Percentiles rank a stretch among this genome's conserved stretches.
Evolutionary conservation across 2,888 invertebrate genomes (phyloP).

Genomic region (Rugalucina vietnamica): DNA sequence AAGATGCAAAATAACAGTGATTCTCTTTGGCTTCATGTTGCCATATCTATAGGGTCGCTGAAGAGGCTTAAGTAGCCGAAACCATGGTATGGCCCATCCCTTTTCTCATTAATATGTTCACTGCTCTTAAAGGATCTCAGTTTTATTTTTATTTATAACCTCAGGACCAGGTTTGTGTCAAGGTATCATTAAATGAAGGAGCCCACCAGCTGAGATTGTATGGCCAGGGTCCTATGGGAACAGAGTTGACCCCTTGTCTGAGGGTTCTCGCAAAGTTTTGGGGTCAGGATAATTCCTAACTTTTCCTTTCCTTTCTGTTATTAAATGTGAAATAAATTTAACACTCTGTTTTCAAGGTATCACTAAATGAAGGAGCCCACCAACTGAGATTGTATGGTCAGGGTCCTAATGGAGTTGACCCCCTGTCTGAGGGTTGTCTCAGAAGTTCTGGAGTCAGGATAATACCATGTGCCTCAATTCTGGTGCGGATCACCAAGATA

Average conservation of each 20-base stretch:
- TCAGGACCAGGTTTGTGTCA: too few species aligned
- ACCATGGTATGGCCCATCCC: too few species aligned
- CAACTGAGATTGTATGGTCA: conserved; percentile 79
- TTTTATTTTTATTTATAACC: too few species aligned
- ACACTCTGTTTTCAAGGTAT: conserved; percentile 77
- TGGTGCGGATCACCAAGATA: conserved; percentile 80
- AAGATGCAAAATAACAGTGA: too few species aligned
- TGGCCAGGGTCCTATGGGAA: conserved; percentile 79
- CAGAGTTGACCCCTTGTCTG: conserved; percentile 79
- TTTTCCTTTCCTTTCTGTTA: conserved; percentile 80
- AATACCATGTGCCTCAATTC: conserved; percentile 81
- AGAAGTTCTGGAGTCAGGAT: conserved; percentile 71
- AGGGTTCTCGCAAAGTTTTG: conserved; percentile 71
- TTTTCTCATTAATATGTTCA: too few species aligned
- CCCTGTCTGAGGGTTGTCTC: conserved; percentile 76
- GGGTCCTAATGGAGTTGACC: conserved; percentile 81
- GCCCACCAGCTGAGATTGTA: conserved; percentile 81
- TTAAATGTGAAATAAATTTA: too few species aligned
- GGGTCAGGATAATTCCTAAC: conserved; percentile 78
- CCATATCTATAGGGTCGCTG: too few species aligned
- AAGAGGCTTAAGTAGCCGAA: too few species aligned
- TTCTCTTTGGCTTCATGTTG: too few species aligned
- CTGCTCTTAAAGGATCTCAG: too few species aligned
- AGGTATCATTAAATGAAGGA: conserved; percentile 82
- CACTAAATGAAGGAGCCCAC: conserved; percentile 82